Evolutionary conservation across 2,888 invertebrate species (phyloP), one percentile per base, ranked within the genome.

Genomic region (Elmis aenea): DNA sequence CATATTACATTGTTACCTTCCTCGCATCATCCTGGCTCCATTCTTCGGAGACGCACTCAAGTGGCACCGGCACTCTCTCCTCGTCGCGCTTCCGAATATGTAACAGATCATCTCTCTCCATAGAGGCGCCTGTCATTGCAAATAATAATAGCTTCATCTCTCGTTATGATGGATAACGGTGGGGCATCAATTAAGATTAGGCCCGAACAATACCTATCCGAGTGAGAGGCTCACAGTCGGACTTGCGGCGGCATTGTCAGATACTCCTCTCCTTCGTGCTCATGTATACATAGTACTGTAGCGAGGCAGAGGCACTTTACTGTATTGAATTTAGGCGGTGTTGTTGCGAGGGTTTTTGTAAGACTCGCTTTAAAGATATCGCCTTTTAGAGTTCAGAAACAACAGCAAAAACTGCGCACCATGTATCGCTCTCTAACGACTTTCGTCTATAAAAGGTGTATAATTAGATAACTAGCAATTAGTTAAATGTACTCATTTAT

Each of bases 1-100:
- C 67, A 66, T 61, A 66, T 68, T 67, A 68, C 66, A 68, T 69
- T 69, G 68, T 69, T 67, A 67, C 67, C 67, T 67, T 63, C 58
- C 58, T 40, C 46, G 46, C 48, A 46, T 45, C 45, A 45, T 42
- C 38, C 51, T 51, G 46, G 45, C 51, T 54, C 54, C 51, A 57
- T 58, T 60, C 57, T 55, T 53, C 48, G 50, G 50, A 52, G 54
- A 54, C 56, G 55, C 57, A 57, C 55, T 57, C 51, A 48, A 52
- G 54, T 50, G 54, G 52, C 55, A 46, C 50, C 43, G 42, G 46
- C 35, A 27, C 36, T 45, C 42, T 42, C 45, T 42, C 48, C 45
- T 48, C 51, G 45, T 46, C 44, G 36, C 37, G 37, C 44, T 41
- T 40, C 32, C 28, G 35, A 37, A 41, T 37, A 32, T 22, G 28